Base-by-base conservation (phyloP, 2,797 vertebrate species). In the Gouania willdenowi region DNA sequence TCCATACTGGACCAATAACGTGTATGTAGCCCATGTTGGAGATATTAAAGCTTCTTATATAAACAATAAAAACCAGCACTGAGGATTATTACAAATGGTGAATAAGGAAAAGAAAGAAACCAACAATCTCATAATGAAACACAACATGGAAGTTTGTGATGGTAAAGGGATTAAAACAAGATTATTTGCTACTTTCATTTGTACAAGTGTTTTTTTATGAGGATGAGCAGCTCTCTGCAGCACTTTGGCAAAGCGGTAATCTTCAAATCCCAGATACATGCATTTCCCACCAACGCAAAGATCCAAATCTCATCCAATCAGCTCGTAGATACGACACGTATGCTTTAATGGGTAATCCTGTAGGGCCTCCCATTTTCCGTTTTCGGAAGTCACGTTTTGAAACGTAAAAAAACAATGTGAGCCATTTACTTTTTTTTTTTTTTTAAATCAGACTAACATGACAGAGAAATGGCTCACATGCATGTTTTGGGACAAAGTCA, bases 161-260 rank as follows among this genome's bases (percentile, higher is more conserved):
- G n/a, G 24, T 10, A 15, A 33, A 47, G 46, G 25, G 59, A 77
- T 67, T 73, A 51, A 55, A 72, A 39, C 8, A 21, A 66, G 69
- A 74, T 76, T 71, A 73, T 59, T 64, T 43, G 34, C 21, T 3
- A n/a, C 1, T 29, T 40, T 50, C 50, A 77, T 78, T 82, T 59
- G 61, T 26, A 32, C 12, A 39, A 77, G 71, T 71, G 73, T 15
- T 65, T 48, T 24, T 5, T 25, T 15, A 4, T 28, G 21, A 34
- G 18, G 27, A 30, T 17, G 45, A 34, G 12, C 27, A 27, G 26
- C 53, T 26, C 48, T 1, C 10, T 9, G 35, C 32, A 1, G 21
- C 11, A 30, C 29, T 28, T 38, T 20, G 14, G 13, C 13, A 14
- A n/a, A n/a, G n/a, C n/a, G n/a, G n/a, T n/a, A n/a, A n/a, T n/a